These are phyloP conservation scores for Peromyscus californicus DNA, from an alignment of 2,113 vertebrate species.

Conservation along the genomic window DNA sequence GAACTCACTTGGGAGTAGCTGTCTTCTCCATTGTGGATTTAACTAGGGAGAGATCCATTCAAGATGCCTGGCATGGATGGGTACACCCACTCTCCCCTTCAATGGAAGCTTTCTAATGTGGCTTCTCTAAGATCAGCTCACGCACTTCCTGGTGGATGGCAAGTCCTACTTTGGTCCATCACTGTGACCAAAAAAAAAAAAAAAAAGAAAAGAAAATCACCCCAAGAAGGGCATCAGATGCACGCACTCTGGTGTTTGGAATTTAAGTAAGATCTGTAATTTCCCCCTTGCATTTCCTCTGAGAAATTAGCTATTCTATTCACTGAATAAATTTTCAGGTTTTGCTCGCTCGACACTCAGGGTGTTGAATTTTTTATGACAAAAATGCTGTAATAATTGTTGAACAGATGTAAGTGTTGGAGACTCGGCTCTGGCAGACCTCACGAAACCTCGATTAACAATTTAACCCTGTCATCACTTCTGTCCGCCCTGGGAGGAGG, in stretches of 20 bases:
- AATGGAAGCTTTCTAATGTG: slow-evolving; percentile 44
- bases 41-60: slow-evolving; percentile 64
- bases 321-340: slow-evolving; percentile 99
- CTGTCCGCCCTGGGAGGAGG: slow-evolving; percentile 29
- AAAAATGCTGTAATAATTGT: slow-evolving; percentile 99
- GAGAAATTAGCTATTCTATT: slow-evolving; percentile 99
- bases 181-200: slow-evolving; percentile 74
- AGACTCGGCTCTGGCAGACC: slow-evolving; percentile 95
- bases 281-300: slow-evolving; percentile 93
- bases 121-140: slow-evolving; percentile 79
- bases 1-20: rapidly evolving
- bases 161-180: slow-evolving; percentile 78
- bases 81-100: slow-evolving; percentile 1
- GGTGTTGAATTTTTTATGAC: slow-evolving; percentile 99
- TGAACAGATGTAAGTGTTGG: slow-evolving; percentile 99
- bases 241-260: slow-evolving; percentile 89
- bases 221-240: slow-evolving; percentile 88
- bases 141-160: slow-evolving; percentile 53
- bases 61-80: background rate
- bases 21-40: slow-evolving; percentile 69
- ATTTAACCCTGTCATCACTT: slow-evolving; percentile 92
- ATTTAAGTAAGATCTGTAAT: slow-evolving; percentile 95
- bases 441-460: slow-evolving; percentile 97
- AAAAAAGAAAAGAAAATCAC: background rate
- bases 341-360: slow-evolving; percentile 95